Conservation (phyloP, 92 coral and sea anemone genomes). For the Siderastrea siderea region DNA sequence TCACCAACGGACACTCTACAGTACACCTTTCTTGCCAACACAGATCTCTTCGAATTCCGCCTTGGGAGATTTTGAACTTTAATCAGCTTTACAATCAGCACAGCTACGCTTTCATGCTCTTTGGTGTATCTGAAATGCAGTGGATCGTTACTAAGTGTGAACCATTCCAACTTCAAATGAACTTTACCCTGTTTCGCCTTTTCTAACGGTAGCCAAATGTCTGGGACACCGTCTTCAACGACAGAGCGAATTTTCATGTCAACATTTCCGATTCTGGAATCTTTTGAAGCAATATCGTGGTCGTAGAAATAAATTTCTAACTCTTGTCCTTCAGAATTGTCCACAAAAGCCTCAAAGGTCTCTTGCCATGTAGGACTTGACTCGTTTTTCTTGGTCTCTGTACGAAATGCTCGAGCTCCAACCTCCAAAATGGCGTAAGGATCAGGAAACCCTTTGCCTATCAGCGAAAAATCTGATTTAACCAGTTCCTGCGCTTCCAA, state of each 20-base stretch:
- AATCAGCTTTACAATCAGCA: slow-evolving; percentile 85
- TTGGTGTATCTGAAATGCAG: slow-evolving; percentile 77
- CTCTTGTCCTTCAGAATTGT: slow-evolving; percentile 93
- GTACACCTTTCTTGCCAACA: slow-evolving; percentile 66
- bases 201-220: slow-evolving; percentile 89
- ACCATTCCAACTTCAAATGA: slow-evolving; percentile 85
- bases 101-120: slow-evolving; percentile 78
- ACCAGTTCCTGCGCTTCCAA: slow-evolving; percentile 85
- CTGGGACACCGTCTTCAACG: slow-evolving; percentile 75
- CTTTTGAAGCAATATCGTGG: slow-evolving; percentile 83
- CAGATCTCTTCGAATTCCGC: slow-evolving; percentile 34
- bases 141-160: slow-evolving; percentile 73
- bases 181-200: slow-evolving; percentile 85
- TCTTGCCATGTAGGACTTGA: slow-evolving; percentile 90
- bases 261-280: slow-evolving; percentile 79
- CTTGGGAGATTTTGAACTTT: slow-evolving; percentile 80
- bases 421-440: slow-evolving; percentile 88
- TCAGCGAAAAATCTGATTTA: slow-evolving; percentile 75
- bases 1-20: slow-evolving; percentile 87
- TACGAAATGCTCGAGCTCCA: slow-evolving; percentile 95
- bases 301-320: slow-evolving; percentile 77
- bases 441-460: slow-evolving; percentile 83
- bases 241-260: slow-evolving; percentile 74
- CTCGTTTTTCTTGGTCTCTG: slow-evolving; percentile 79
- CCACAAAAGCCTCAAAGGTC: slow-evolving; percentile 90